These are phyloP conservation scores for Myripristis murdjan DNA, from an alignment of 2,797 vertebrate genomes.

Conservation along the genomic window DNA sequence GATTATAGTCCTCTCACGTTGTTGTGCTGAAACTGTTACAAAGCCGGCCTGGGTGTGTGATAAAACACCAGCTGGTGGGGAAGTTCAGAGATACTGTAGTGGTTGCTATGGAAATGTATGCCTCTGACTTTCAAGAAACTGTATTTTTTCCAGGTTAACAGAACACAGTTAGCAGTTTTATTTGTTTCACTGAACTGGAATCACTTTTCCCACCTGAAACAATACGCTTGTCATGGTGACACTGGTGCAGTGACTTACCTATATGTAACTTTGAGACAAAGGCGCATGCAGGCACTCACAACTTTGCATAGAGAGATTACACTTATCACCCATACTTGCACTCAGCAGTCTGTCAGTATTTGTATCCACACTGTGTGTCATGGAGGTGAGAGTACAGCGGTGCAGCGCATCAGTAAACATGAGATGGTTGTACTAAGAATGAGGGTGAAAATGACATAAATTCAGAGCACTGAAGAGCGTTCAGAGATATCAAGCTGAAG, in stretches of 20 bases:
- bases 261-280: not conserved
- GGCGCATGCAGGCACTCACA: not conserved
- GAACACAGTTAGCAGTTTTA: not conserved
- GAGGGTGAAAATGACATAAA: not conserved
- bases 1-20: too few relatives aligned
- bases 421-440: not conserved
- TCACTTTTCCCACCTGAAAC: not conserved
- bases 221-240: not conserved
- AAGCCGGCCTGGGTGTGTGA: too few relatives aligned
- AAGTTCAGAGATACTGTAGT: not conserved
- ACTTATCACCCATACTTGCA: not conserved
- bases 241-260: not conserved
- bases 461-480: too few relatives aligned
- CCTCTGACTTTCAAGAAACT: too few relatives aligned
- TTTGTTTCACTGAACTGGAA: not conserved
- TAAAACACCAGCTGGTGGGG: too few relatives aligned
- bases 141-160: not conserved
- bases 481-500: too few relatives aligned
- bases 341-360: not conserved
- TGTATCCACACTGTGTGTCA: not conserved
- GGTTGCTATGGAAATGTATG: not conserved
- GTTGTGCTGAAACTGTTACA: too few relatives aligned
- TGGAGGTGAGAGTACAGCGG: not conserved
- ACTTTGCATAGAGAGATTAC: too few relatives aligned
- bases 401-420: not conserved